Conservation (phyloP, 2,888 invertebrate species). For the Neria commutata region DNA sequence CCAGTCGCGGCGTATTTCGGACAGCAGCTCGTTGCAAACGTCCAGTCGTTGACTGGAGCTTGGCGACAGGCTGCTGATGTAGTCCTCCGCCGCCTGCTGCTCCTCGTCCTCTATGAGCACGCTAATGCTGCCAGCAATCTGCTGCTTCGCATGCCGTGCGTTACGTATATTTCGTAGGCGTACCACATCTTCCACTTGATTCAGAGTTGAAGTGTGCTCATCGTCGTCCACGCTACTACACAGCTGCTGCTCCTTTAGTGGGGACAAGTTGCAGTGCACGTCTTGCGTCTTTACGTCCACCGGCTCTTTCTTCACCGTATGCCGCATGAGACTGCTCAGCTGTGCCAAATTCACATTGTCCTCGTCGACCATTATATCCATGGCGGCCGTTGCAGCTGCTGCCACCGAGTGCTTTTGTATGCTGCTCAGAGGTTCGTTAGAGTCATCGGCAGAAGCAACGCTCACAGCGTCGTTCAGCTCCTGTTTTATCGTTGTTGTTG, state of each 20-base stretch:
- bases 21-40: constrained; percentile 55
- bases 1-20: constrained; percentile 60
- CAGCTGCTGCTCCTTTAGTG: not conserved
- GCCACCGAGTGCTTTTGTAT: constrained; percentile 42
- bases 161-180: constrained; percentile 44
- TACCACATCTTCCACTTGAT: constrained; percentile 52
- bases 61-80: constrained; percentile 50
- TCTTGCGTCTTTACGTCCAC: constrained; percentile 11
- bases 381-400: constrained; percentile 28
- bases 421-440: constrained; percentile 54
- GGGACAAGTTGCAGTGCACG: not conserved
- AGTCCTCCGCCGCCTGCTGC: constrained; percentile 31
- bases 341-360: constrained; percentile 60
- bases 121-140: not conserved
- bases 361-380: constrained; percentile 53
- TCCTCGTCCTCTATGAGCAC: constrained; percentile 30
- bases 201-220: constrained; percentile 38
- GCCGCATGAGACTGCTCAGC: constrained; percentile 56
- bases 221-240: constrained; percentile 30
- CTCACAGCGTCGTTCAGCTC: constrained; percentile 48
- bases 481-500: constrained; percentile 51
- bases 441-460: constrained; percentile 46
- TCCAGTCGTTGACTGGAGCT: constrained; percentile 55
- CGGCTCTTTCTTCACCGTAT: constrained; percentile 53
- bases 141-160: too few species aligned